Evolutionary conservation across 2,113 vertebrate species (phyloP), one percentile per base, ranked within the genome.

Genomic region (Hippocampus abdominalis): DNA sequence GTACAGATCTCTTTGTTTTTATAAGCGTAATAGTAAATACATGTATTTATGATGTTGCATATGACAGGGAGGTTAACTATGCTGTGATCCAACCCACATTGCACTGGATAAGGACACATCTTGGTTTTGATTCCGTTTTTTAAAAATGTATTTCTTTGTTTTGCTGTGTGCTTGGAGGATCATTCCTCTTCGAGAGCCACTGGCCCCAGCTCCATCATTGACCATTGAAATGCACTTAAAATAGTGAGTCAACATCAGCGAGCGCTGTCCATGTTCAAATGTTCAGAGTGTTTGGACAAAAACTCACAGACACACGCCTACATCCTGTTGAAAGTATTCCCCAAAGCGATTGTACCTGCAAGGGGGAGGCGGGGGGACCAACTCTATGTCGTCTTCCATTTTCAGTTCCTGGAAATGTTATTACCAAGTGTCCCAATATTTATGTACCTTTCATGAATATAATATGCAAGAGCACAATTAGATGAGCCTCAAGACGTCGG

Each of bases 81-180:
- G 3, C 74, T 82, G 69, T 81, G 84, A 88, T 89, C 85, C 81
- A 67, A 88, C 78, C 51, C 74, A 39, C 78, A 51, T 51, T 6
- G 3, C 46, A 18, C 16, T 48, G 46, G 18, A 49, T 8, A 8
- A 23, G 46, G 46, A 23, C 48, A 53, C 0, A 49, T 18, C 18
- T 49, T 20, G 18, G 7, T 53, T 21, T 53, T 53, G 1, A 21
- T n/a, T 53, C 2, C 2, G 6, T 8, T 53, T 8, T 53, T 53
- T 53, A 3, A 10, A 11, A 54, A 54, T 54, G 51, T 54, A 23
- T 54, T 54, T 23, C 2, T 51, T 51, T 20, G 18, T 54, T 54
- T 54, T 10, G 23, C 51, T n/a, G 20, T 54, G n/a, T 54, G 21
- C 21, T 54, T n/a, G 3, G 21, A 54, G 21, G 8, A n/a, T 21